Base-by-base conservation (phyloP, 2,797 vertebrate species). In the Botia kubotai region DNA sequence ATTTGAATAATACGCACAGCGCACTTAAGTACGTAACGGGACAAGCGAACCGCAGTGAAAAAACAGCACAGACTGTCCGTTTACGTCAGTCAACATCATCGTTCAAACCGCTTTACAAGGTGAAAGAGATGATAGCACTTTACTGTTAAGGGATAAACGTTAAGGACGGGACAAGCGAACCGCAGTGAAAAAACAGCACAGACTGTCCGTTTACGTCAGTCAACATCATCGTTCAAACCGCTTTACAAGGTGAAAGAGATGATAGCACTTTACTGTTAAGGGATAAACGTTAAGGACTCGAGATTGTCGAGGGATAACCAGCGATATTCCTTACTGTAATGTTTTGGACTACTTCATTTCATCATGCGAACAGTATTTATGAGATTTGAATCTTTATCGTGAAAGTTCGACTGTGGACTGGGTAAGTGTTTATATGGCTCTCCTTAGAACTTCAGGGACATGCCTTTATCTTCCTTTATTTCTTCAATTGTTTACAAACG, bases 351-450 rank as follows among this genome's bases (percentile, higher is more conserved):
- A 75, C 29, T 39, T 39, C 1, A 7, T 58, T 71, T 57, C 14
- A 69, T 23, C 5, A 63, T 39, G 53, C 17, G 63, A 43, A 43
- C 4, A 19, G 12, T 14, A 12, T 26, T 65, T 60, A 16, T 26
- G 14, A 66, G 6, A 23, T 55, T 29, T 12, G 11, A 48, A 13
- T 57, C 8, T 11, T 17, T 6, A 12, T 66, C 26, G 52, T 53
- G 39, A 39, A 43, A 57, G 19, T 43, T n/a, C 21, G 53, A 5
- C 48, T 8, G 19, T 53, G 69, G 39, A 33, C 11, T 23, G n/a
- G 81, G 84, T 85, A 71, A 70, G 77, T 29, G 57, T 48, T 16
- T 52, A 70, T 17, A 26, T 11, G n/a, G 1, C 17, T 4, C 16
- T 13, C 26, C 2, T 70, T 6, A 29, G 46, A 50, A 29, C 48